Conservation (phyloP, 1,140 invertebrate genomes). For the Pentalonia nigronervosa region DNA sequence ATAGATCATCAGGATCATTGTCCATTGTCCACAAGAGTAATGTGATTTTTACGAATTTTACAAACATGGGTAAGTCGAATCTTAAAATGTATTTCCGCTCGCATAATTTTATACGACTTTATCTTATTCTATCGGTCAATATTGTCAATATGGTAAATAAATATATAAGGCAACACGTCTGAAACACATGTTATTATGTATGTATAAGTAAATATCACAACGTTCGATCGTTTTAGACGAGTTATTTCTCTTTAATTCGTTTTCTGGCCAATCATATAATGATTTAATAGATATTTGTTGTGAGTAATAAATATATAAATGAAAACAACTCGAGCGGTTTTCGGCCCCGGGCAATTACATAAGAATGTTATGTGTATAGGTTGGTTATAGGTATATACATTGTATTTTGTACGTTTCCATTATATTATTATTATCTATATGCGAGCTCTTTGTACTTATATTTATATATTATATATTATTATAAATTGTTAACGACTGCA, state of each 20-base stretch:
- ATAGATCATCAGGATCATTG: background rate
- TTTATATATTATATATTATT: background rate
- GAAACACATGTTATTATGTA: background rate
- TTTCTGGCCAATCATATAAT: background rate
- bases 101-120: background rate
- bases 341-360: background rate
- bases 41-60: background rate
- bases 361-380: background rate
- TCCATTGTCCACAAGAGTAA: background rate
- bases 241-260: background rate
- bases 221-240: background rate
- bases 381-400: background rate
- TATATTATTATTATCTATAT: background rate
- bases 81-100: background rate
- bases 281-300: background rate
- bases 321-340: background rate
- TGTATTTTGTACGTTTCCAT: background rate
- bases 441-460: background rate
- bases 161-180: background rate
- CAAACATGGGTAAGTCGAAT: background rate
- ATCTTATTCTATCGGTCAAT: background rate
- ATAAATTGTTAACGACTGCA: background rate
- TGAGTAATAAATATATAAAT: slow-evolving; percentile 14
- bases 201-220: background rate
- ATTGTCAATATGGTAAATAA: background rate